Percentiles rank a stretch among this genome's conserved stretches.
Evolutionary conservation across 2,888 invertebrate genomes (phyloP).

Genomic region (Lasioglossum malachurum): DNA sequence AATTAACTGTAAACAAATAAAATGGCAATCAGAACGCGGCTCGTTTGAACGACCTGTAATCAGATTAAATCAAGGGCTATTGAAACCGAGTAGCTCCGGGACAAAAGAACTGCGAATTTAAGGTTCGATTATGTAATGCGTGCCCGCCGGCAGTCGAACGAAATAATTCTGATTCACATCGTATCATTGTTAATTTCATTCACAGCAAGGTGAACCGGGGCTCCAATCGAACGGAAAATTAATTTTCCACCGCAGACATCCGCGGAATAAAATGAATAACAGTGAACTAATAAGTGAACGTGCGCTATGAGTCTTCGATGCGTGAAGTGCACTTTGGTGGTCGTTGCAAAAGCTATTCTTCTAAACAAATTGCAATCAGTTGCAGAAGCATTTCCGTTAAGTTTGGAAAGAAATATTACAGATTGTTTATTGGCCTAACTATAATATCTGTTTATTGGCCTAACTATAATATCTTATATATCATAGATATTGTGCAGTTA

Average conservation of each 20-base stretch:
- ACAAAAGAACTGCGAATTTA: not conserved
- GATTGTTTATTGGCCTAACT: not conserved
- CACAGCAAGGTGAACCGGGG: not conserved
- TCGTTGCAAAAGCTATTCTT: not conserved
- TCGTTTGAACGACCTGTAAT: slow-evolving; percentile 6
- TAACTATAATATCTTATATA: too few species aligned
- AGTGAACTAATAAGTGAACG: not conserved
- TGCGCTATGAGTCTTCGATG: not conserved
- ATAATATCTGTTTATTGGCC: not conserved
- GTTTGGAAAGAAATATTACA: not conserved
- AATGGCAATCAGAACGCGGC: not conserved
- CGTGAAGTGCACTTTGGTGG: not conserved
- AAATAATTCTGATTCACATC: not conserved
- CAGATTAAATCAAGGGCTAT: not conserved
- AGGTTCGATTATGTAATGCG: not conserved
- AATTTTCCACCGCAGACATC: not conserved
- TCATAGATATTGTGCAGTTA: not conserved
- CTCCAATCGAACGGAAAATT: slow-evolving; percentile 1
- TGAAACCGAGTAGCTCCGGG: not conserved
- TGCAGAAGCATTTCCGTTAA: not conserved
- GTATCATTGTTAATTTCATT: slow-evolving; percentile 1
- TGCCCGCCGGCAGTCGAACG: not conserved
- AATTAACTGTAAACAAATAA: slow-evolving; percentile 20
- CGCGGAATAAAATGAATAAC: not conserved
- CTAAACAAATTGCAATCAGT: not conserved